Evolutionary conservation across 2,888 invertebrate genomes (phyloP).

Genomic region (Schizotus pectinicornis): DNA sequence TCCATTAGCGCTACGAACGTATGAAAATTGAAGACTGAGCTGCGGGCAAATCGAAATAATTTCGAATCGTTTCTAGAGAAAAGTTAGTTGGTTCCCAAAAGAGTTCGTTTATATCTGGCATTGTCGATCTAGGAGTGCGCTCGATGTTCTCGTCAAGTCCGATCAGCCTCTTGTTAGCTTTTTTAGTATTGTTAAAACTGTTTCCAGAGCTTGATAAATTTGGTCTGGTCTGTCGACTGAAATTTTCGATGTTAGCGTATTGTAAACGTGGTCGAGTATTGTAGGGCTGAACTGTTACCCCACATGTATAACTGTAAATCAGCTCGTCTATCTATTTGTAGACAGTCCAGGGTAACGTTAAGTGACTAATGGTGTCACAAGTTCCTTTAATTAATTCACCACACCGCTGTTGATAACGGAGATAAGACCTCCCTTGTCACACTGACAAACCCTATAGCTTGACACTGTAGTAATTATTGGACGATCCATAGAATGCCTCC

Average conservation of each 20-base stretch:
- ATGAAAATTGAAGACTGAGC: not conserved
- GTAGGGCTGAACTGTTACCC: slow-evolving; percentile 21
- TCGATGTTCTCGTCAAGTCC: too few relatives aligned
- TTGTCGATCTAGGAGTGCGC: too few relatives aligned
- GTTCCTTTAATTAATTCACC: slow-evolving; percentile 56
- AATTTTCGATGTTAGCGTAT: slow-evolving; percentile 15
- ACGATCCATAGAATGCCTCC: slow-evolving; percentile 26
- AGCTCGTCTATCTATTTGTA: slow-evolving; percentile 52
- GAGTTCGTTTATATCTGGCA: too few relatives aligned
- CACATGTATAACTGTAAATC: slow-evolving; percentile 51
- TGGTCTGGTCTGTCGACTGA: slow-evolving; percentile 4
- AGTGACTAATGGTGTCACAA: slow-evolving; percentile 57
- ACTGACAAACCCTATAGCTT: slow-evolving; percentile 33
- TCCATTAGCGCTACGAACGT: not conserved
- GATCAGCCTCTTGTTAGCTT: too few relatives aligned
- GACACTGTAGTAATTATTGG: slow-evolving; percentile 31
- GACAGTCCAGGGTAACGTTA: slow-evolving; percentile 50
- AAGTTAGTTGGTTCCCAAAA: slow-evolving; percentile 2
- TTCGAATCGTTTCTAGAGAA: not conserved
- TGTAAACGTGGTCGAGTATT: slow-evolving; percentile 17
- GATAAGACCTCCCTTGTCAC: slow-evolving; percentile 52
- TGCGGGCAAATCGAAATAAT: slow-evolving; percentile 2
- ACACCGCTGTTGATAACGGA: slow-evolving; percentile 53
- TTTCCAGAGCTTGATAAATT: slow-evolving; percentile 18
- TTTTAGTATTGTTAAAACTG: slow-evolving; percentile 10